Conservation (phyloP, 2,797 vertebrate species). For the Galaxias olidus region DNA sequence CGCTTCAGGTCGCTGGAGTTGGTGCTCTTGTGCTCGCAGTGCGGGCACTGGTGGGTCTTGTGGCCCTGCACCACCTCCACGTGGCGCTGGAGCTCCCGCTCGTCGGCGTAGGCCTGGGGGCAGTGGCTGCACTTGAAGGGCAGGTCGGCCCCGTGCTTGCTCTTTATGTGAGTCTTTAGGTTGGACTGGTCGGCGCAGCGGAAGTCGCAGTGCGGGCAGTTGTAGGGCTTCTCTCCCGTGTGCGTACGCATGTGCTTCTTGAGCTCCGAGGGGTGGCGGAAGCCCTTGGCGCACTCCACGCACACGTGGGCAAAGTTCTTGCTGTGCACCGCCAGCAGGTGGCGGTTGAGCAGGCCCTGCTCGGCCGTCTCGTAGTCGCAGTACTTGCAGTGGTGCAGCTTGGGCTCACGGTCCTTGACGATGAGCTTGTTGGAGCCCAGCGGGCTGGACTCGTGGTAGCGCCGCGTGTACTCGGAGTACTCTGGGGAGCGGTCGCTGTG, state of each 20-base stretch:
- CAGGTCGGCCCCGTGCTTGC: constrained; percentile 82
- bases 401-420: constrained; percentile 93
- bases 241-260: constrained; percentile 98
- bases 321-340: constrained; percentile 87
- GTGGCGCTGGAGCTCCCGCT: constrained; percentile 88
- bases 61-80: constrained; percentile 93
- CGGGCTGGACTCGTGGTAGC: constrained; percentile 95
- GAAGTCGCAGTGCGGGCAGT: constrained; percentile 84
- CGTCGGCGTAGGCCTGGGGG: constrained; percentile 83
- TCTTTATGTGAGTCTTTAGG: constrained; percentile 89
- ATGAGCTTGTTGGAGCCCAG: constrained; percentile 96
- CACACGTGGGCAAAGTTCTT: constrained; percentile 88
- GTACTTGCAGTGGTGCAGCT: constrained; percentile 87
- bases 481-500: constrained; percentile 88
- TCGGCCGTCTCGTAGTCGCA: constrained; percentile 90
- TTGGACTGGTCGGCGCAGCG: constrained; percentile 88
- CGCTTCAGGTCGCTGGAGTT: constrained; percentile 91
- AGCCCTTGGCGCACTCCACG: constrained; percentile 87
- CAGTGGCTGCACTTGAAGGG: constrained; percentile 87
- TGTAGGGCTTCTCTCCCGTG: constrained; percentile 95
- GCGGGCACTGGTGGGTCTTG: constrained; percentile 87
- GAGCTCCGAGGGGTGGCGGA: constrained; percentile 88
- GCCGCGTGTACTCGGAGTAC: constrained; percentile 92
- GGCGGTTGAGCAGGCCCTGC: constrained; percentile 86
- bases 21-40: constrained; percentile 91